Evolutionary conservation across 92 coral and sea anemone genomes (phyloP).

Genomic region (Chrysogorgia sp.): DNA sequence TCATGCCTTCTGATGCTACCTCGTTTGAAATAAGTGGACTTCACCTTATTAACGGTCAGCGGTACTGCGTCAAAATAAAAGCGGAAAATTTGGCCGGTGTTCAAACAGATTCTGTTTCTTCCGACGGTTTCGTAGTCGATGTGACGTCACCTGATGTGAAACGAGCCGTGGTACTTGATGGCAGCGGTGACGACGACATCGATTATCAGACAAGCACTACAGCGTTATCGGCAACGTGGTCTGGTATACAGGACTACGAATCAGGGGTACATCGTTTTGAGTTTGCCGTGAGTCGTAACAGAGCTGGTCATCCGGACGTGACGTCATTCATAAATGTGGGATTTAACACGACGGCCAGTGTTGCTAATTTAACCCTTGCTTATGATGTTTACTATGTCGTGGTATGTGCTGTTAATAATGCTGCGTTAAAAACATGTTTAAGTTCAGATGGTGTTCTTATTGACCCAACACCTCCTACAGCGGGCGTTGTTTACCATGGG

Average conservation of each 20-base stretch:
- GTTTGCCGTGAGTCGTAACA: conserved; percentile 78
- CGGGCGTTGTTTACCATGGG: conserved; percentile 92
- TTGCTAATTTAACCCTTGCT: conserved; percentile 60
- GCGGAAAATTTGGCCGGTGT: conserved; percentile 89
- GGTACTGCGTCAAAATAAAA: conserved; percentile 87
- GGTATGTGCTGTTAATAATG: conserved; percentile 84
- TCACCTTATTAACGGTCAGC: conserved; percentile 82
- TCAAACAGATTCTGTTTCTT: conserved; percentile 69
- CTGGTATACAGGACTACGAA: conserved; percentile 78
- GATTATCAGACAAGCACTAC: conserved; percentile 74
- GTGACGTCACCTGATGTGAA: conserved; percentile 74
- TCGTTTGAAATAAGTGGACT: conserved; percentile 61
- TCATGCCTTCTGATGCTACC: conserved; percentile 70
- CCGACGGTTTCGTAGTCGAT: conserved; percentile 85
- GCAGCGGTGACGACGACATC: conserved; percentile 72
- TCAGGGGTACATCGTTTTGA: conserved; percentile 79
- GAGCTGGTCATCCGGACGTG: conserved; percentile 76
- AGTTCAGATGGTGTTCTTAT: conserved; percentile 93
- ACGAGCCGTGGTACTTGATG: conserved; percentile 86
- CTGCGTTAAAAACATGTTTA: conserved; percentile 70
- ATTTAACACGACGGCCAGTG: conserved; percentile 67
- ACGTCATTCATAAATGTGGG: conserved; percentile 65
- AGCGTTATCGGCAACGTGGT: conserved; percentile 80
- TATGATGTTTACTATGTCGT: conserved; percentile 81
- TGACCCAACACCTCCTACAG: conserved; percentile 73